Evolutionary conservation across 2,888 invertebrate species (phyloP).

Genomic region (Heliothis peltigera): DNA sequence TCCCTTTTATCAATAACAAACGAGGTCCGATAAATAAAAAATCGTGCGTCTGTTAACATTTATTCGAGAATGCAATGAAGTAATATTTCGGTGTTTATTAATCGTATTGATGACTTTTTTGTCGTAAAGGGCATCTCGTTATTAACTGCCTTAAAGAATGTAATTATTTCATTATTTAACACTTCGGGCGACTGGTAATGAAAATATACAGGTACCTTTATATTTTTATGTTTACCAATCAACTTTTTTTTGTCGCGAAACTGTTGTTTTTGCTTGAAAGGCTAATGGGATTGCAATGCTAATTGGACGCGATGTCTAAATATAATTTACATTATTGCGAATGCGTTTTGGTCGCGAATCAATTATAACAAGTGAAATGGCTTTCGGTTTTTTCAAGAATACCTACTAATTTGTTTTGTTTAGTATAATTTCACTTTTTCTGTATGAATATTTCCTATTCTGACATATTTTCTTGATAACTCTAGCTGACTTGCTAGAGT

Average conservation of each 20-base stretch:
- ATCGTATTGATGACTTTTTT: slow-evolving; percentile 62
- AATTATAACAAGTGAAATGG: neutral
- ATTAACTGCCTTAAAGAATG: slow-evolving; percentile 64
- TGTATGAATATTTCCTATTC: too few species aligned
- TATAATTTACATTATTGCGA: slow-evolving; percentile 25
- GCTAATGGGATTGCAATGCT: slow-evolving; percentile 29
- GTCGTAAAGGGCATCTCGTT: slow-evolving; percentile 64
- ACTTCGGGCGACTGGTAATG: slow-evolving; percentile 67
- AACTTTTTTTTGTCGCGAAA: slow-evolving; percentile 17
- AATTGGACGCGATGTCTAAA: slow-evolving; percentile 18
- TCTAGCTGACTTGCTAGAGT: too few species aligned
- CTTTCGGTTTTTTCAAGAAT: neutral
- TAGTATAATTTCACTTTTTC: too few species aligned
- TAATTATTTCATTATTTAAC: slow-evolving; percentile 77
- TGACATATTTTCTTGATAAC: too few species aligned
- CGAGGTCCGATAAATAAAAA: slow-evolving; percentile 71
- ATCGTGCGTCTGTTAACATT: slow-evolving; percentile 60
- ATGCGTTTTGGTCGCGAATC: neutral
- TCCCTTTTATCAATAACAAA: slow-evolving; percentile 67
- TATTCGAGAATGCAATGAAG: slow-evolving; percentile 66
- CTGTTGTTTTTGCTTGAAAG: slow-evolving; percentile 16
- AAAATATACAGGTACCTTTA: slow-evolving; percentile 59
- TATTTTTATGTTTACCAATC: slow-evolving; percentile 33
- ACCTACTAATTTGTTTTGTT: too few species aligned
- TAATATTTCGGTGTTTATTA: slow-evolving; percentile 65